Base-by-base conservation (phyloP, 1,140 invertebrate species). In the Heliconius nattereri region DNA sequence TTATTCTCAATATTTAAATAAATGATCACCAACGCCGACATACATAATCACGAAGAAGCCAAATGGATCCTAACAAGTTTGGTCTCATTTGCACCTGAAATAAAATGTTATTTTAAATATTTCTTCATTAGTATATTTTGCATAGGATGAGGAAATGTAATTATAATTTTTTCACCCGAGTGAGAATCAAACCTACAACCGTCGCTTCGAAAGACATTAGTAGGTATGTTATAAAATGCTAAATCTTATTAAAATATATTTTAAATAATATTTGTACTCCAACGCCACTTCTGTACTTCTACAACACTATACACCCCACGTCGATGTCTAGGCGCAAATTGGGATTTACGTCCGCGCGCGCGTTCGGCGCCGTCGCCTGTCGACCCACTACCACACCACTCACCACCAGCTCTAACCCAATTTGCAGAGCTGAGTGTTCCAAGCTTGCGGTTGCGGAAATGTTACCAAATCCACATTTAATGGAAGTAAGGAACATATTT, bases 321-420 rank as follows among this genome's bases (percentile, higher is more conserved):
- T 83, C 73, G 54, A 82, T 80, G 29, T 75, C 54, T 80, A 78
- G 75, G 52, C 81, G 73, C 81, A 85, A 84, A 85, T 82, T 84
- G 75, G 79, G 83, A 85, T 85, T 85, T 84, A 84, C 81, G 83
- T 79, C 57, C 45, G 19, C 45, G 52, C 75, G 45, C 45, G 57
- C n/a, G 73, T 70, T 45, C 82, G 84, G 75, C 84, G 84, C 79
- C 81, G 73, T 75, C 78, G 78, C 78, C 52, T 20, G 72, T 45
- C 29, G 71, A 49, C 73, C 75, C 74, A 23, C 74, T 76, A 73
- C 75, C 16, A 78, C 76, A 76, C 40, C 40, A 45, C 13, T 45
- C 40, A 16, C 45, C 52, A 52, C 54, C 54, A 20, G 23, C 74
- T 45, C 74, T 76, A 76, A 76, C 74, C 74, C 60, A 78, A 66